Base-by-base conservation (phyloP, 2,113 vertebrate genomes). In the Conger conger region DNA sequence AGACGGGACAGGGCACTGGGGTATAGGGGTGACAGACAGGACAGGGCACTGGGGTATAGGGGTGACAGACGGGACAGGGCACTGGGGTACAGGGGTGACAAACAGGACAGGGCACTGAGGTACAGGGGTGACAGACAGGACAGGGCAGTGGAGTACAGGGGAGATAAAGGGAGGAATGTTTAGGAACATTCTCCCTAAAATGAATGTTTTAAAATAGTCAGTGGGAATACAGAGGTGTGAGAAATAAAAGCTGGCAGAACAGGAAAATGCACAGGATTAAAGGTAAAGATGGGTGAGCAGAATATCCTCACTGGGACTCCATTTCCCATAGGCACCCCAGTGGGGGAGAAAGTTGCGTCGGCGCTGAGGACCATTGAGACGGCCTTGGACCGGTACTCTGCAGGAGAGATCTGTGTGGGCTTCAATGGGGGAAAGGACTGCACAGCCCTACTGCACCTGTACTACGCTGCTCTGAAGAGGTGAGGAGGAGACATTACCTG, bases 381-480 rank as follows among this genome's bases (percentile, higher is more conserved):
- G 7, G 96, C 96, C 1, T 92, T 99, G 93, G 92, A 95, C 38
- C 94, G 35, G 79, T 99, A 98, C 92, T 88, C 91, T 8, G 90
- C 94, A n/a, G 84, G 89, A 77, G 93, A 97, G 87, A 90, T 99
- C 88, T 99, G 98, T 0, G 93, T 98, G 79, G 98, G 97, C 57
- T 99, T 99, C 93, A 99, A 99, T 0, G 98, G 98, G 1, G 98
- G 98, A 86, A 99, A 99, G 90, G 98, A 99, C 93, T 99, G 98
- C 93, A 99, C 98, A 0, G 98, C 95, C 0, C 95, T 99, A 84
- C 94, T 99, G 20, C 98, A 99, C 87, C 96, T 99, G 0, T 96
- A 95, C 92, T 95, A 98, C 0, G 97, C 97, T 0, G 97, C 96
- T 0, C 86, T 97, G 85, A 95, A 96, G 92, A 96, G 97, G 98